phyloP scores from a whole-genome alignment of 2,888 invertebrate genomes.

The Periphyllus acericola region DNA sequence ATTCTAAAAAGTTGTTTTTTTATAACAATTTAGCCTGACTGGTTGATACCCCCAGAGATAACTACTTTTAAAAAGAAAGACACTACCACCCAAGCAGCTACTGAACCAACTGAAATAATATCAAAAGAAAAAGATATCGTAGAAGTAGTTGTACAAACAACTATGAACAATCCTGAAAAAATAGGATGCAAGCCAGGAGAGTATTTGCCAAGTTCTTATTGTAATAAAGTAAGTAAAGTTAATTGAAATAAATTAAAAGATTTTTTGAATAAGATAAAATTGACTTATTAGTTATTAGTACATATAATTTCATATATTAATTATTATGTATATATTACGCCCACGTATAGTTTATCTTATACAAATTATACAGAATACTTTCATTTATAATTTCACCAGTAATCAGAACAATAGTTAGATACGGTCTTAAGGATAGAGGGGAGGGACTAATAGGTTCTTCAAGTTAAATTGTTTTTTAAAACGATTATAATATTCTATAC shows the following conservation, averaged over 20 bases:
- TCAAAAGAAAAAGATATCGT: slow-evolving; percentile 33
- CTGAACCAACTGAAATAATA: neutral
- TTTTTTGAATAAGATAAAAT: too few relatives aligned
- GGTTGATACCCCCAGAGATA: slow-evolving; percentile 45
- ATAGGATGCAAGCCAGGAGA: slow-evolving; percentile 69
- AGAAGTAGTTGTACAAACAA: slow-evolving; percentile 27
- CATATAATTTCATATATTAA: too few relatives aligned
- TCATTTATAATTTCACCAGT: too few relatives aligned
- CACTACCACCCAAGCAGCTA: slow-evolving; percentile 24
- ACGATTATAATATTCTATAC: too few relatives aligned
- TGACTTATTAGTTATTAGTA: too few relatives aligned
- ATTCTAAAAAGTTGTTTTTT: neutral
- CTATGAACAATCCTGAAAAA: slow-evolving; percentile 26
- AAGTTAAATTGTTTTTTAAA: too few relatives aligned
- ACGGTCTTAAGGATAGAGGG: too few relatives aligned
- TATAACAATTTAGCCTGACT: slow-evolving; percentile 28
- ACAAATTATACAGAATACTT: too few relatives aligned
- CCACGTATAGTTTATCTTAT: too few relatives aligned
- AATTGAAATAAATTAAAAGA: neutral
- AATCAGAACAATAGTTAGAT: too few relatives aligned
- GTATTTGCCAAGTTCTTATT: slow-evolving; percentile 72
- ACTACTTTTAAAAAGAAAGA: slow-evolving; percentile 14
- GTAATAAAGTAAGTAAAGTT: slow-evolving; percentile 69
- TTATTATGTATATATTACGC: too few relatives aligned
- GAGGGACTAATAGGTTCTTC: too few relatives aligned